phyloP scores from a whole-genome alignment of 2,113 vertebrate genomes.

The Catharus minimus region DNA sequence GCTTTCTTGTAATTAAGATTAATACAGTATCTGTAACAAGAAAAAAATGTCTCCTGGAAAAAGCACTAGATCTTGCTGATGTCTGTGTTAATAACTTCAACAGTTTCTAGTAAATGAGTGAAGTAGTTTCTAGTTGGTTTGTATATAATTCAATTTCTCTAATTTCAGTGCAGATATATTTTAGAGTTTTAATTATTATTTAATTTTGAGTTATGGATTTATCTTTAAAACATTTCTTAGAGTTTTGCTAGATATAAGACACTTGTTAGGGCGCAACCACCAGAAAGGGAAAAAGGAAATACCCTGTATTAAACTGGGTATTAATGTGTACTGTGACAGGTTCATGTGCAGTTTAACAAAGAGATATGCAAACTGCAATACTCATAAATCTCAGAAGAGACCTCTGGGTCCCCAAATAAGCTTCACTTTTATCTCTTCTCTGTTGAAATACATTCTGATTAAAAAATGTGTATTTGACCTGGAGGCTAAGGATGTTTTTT shows the following conservation, averaged over 20 bases:
- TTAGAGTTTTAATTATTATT: background rate
- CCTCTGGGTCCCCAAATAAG: background rate
- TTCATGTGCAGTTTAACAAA: background rate
- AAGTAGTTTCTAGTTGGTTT: background rate
- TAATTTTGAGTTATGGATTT: background rate
- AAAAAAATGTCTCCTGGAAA: background rate
- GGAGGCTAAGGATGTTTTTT: background rate
- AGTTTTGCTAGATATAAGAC: background rate
- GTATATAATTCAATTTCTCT: background rate
- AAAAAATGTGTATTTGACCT: background rate
- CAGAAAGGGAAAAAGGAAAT: background rate
- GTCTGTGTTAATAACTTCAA: background rate
- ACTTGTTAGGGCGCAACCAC: background rate
- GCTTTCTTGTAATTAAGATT: background rate
- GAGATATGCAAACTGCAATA: background rate
- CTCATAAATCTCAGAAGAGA: background rate
- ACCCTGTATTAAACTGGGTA: background rate
- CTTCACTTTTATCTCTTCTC: background rate
- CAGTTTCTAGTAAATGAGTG: background rate
- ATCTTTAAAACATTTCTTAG: background rate
- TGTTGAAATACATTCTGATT: background rate
- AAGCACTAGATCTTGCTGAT: background rate
- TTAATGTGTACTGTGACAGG: background rate
- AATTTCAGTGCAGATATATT: background rate
- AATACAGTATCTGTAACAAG: background rate